phyloP scores from a whole-genome alignment of 2,113 vertebrate species.

The Aleadryas rufinucha region DNA sequence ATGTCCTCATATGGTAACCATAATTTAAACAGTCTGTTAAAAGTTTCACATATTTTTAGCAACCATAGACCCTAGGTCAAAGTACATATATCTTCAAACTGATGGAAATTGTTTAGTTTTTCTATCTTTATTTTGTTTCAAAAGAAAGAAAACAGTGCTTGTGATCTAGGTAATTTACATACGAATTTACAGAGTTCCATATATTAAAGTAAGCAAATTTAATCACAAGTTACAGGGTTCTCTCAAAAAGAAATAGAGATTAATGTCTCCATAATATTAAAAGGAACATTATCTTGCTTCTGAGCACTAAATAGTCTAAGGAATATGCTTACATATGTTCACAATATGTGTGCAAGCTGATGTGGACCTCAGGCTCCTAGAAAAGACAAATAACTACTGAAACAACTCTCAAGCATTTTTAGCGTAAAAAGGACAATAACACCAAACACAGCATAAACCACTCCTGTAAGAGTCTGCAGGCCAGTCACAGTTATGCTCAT shows the following conservation, averaged over 20 bases:
- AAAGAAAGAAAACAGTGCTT: not conserved
- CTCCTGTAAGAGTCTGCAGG: not conserved
- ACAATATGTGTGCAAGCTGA: not conserved
- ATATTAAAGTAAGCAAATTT: not conserved
- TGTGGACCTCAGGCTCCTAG: not conserved
- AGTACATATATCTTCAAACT: not conserved
- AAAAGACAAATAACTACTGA: not conserved
- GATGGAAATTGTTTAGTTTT: not conserved
- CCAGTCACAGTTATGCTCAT: not conserved
- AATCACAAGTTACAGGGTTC: not conserved
- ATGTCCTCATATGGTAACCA: not conserved
- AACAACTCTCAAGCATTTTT: not conserved
- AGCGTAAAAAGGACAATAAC: not conserved
- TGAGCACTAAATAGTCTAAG: not conserved
- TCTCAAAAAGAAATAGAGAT: not conserved
- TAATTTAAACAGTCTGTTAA: slow-evolving; percentile 7
- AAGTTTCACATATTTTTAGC: not conserved
- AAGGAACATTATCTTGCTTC: not conserved
- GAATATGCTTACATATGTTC: not conserved
- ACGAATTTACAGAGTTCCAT: not conserved
- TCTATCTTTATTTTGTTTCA: not conserved
- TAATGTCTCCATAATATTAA: not conserved
- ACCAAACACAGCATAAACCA: not conserved
- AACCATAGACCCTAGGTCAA: not conserved
- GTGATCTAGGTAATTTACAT: not conserved